Evolutionary conservation across 2,113 vertebrate genomes (phyloP), one percentile per base, ranked within the genome.

Genomic region (Morone saxatilis): DNA sequence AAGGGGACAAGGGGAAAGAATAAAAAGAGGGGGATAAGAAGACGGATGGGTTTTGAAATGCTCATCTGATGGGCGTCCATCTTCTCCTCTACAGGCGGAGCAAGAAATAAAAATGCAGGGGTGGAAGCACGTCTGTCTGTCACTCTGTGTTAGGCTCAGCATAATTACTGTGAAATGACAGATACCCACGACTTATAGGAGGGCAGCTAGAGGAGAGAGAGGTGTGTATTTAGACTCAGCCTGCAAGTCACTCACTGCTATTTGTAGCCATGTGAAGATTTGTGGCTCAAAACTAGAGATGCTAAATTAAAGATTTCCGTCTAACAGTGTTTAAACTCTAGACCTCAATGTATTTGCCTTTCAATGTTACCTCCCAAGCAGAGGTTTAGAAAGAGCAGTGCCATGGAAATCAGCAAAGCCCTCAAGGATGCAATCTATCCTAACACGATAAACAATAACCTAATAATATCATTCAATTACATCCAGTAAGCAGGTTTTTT

Each of bases 151-250:
- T 93, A 94, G 90, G 88, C 92, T 95, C 93, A 90, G 84, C 84
- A 83, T 94, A 94, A 95, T 94, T 89, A 86, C 88, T 92, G 92
- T 94, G 93, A 94, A 95, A 94, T 94, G 90, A 88, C 86, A 90
- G 85, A 90, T 83, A 92, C 88, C 86, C 78, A 73, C 73, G 76
- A 84, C 83, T 87, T 91, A 76, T 53, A 92, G 82, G 89, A 90
- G 81, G 84, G 80, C 81, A 65, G 61, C 80, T 76, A 60, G 79
- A 86, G 82, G 72, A 91, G 65, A 70, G 66, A 84, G 88, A 77
- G 74, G 67, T 83, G 86, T 78, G 81, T 57, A 88, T 88, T 86
- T 61, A 81, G 74, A 88, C 92, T 93, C 90, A 79, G 84, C 94
- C 94, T 73, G 92, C 86, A 63, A 94, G 94, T 87, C 67, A 73